Conservation (phyloP, 2,113 vertebrate species). For the Polypterus bichir region DNA sequence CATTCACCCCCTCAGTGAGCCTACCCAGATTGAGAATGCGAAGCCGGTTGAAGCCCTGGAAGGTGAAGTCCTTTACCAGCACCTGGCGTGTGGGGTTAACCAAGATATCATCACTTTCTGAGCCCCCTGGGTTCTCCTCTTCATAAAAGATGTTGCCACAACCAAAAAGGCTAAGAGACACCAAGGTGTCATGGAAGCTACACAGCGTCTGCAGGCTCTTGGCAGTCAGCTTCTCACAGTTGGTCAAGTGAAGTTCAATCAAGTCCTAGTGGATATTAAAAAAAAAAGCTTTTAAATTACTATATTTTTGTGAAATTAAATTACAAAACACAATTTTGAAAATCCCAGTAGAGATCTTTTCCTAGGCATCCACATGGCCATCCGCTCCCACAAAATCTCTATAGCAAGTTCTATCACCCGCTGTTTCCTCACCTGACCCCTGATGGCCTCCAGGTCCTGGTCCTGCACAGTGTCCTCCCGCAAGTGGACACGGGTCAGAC, state of each 20-base stretch:
- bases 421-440: slow-evolving; percentile 66
- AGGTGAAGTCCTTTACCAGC: slow-evolving; percentile 79
- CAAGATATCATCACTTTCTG: slow-evolving; percentile 64
- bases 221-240: slow-evolving; percentile 81
- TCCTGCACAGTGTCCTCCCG: slow-evolving; percentile 78
- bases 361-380: too few relatives aligned
- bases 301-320: too few relatives aligned
- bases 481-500: slow-evolving; percentile 79
- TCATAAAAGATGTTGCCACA: slow-evolving; percentile 81
- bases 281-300: too few relatives aligned
- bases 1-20: slow-evolving; percentile 67
- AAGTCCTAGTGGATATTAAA: slow-evolving; percentile 61
- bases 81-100: slow-evolving; percentile 66
- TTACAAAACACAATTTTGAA: too few relatives aligned
- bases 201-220: slow-evolving; percentile 76
- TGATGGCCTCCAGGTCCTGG: slow-evolving; percentile 83
- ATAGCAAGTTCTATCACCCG: too few relatives aligned
- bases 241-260: slow-evolving; percentile 84
- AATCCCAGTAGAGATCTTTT: too few relatives aligned
- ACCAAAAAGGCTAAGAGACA: slow-evolving; percentile 86
- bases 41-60: slow-evolving; percentile 80
- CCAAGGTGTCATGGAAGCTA: slow-evolving; percentile 74
- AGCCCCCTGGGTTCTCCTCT: slow-evolving; percentile 68
- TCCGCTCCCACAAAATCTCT: too few relatives aligned
- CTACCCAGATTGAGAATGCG: slow-evolving; percentile 81